Evolutionary conservation across 92 coral and sea anemone genomes (phyloP).

Genomic region (Heteractis magnifica): DNA sequence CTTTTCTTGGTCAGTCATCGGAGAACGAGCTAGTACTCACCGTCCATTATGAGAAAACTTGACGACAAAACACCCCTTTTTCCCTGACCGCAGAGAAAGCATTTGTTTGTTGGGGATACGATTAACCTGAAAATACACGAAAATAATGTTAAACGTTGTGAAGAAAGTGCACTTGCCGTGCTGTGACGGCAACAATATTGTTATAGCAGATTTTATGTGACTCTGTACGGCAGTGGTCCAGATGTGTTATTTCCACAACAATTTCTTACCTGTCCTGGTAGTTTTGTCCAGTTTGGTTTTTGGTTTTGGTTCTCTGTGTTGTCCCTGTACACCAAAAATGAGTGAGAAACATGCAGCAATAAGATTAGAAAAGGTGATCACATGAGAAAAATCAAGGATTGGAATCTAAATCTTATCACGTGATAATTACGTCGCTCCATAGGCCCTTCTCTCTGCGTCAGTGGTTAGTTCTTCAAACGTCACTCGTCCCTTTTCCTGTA

Average conservation of each 20-base stretch:
- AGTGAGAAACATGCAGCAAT: too few relatives aligned
- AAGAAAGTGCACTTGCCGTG: background rate
- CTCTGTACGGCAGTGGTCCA: too few relatives aligned
- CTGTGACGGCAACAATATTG: too few relatives aligned
- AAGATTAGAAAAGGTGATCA: background rate
- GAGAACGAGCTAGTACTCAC: slow-evolving; percentile 18
- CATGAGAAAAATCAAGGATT: background rate
- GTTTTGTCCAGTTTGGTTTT: slow-evolving; percentile 77
- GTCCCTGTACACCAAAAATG: slow-evolving; percentile 46
- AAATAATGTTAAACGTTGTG: background rate
- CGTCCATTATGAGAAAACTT: slow-evolving; percentile 96
- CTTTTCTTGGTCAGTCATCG: background rate
- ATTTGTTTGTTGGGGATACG: slow-evolving; percentile 88
- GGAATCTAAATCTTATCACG: background rate
- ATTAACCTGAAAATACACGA: slow-evolving; percentile 60
- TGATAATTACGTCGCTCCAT: slow-evolving; percentile 72
- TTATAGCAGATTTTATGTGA: too few relatives aligned
- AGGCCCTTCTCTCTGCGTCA: slow-evolving; percentile 83
- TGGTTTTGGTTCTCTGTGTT: slow-evolving; percentile 48
- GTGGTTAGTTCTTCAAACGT: slow-evolving; percentile 84
- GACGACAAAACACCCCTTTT: slow-evolving; percentile 88
- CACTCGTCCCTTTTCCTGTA: slow-evolving; percentile 85
- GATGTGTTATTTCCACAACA: too few relatives aligned
- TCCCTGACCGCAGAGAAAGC: slow-evolving; percentile 76
- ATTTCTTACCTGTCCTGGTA: slow-evolving; percentile 87